These are phyloP conservation scores for Serranus cabrilla DNA, from an alignment of 2,797 vertebrate species.

Conservation along the genomic window DNA sequence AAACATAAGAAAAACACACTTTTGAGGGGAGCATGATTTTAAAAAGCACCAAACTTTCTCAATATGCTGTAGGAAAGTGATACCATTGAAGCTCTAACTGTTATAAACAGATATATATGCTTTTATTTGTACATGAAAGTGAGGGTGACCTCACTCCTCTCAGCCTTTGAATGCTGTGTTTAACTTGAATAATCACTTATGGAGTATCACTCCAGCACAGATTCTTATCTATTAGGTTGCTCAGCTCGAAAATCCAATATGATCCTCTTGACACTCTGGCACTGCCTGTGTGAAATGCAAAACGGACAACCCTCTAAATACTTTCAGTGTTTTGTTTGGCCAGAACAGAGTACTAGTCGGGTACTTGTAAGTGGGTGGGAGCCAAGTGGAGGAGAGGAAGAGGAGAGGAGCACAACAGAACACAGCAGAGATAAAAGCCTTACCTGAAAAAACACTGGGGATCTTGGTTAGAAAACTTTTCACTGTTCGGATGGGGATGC, in stretches of 20 bases:
- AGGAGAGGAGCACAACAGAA: conserved; percentile 4
- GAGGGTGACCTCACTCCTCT: neutral
- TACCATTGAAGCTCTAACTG: no score
- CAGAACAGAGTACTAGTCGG: conserved; percentile 19
- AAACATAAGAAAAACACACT: no score
- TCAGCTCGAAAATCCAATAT: conserved; percentile 36
- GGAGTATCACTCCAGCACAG: conserved; percentile 17
- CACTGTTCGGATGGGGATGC: conserved; percentile 97
- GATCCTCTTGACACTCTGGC: conserved; percentile 46
- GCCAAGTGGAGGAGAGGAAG: conserved; percentile 35
- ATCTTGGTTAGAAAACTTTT: conserved; percentile 99
- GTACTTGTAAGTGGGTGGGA: conserved; percentile 53
- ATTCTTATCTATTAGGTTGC: conserved; percentile 27
- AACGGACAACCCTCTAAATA: conserved; percentile 52
- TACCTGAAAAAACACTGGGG: conserved; percentile 98
- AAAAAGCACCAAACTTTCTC: no score
- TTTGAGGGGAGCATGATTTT: no score
- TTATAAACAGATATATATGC: no score
- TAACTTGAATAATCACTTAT: conserved; percentile 16
- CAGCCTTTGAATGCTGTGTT: conserved; percentile 5
- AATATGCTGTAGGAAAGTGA: no score
- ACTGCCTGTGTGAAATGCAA: conserved; percentile 48
- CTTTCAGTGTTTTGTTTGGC: conserved; percentile 59
- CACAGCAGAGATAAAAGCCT: conserved; percentile 66
- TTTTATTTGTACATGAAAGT: neutral